Percentiles rank a stretch among this genome's conserved stretches.
Conservation (phyloP, 2,888 invertebrate species). For the Clusia tigrina region DNA sequence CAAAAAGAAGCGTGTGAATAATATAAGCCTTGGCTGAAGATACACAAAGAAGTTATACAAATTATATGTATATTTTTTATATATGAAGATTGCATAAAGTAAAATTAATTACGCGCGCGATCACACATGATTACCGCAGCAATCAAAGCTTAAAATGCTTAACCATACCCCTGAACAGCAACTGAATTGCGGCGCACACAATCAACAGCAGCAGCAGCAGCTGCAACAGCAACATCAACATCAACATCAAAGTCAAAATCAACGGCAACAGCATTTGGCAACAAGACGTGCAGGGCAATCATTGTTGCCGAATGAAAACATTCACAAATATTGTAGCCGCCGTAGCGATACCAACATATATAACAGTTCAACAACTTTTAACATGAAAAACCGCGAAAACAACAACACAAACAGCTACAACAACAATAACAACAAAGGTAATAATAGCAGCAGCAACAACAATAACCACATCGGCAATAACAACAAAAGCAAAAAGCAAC, state of each 20-base stretch:
- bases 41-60: neutral
- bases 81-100: slow-evolving; percentile 12
- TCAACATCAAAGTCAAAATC: too few relatives aligned
- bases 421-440: too few relatives aligned
- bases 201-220: slow-evolving; percentile 10
- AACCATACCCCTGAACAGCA: slow-evolving; percentile 18
- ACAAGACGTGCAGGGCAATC: slow-evolving; percentile 23
- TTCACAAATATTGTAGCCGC: neutral
- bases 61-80: neutral
- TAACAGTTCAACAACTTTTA: slow-evolving; percentile 40
- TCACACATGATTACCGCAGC: slow-evolving; percentile 23
- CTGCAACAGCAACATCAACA: too few relatives aligned
- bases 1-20: slow-evolving; percentile 27
- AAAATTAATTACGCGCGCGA: slow-evolving; percentile 29
- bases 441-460: slow-evolving; percentile 12
- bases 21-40: slow-evolving; percentile 14
- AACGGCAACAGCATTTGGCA: too few relatives aligned
- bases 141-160: slow-evolving; percentile 23
- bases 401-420: too few relatives aligned
- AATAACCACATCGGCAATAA: slow-evolving; percentile 3
- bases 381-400: slow-evolving; percentile 24
- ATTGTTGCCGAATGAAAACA: slow-evolving; percentile 8
- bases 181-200: slow-evolving; percentile 21
- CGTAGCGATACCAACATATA: slow-evolving; percentile 9
- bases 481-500: slow-evolving; percentile 20